Evolutionary conservation across 2,888 invertebrate species (phyloP).

Genomic region (Polylopha cassiicola): DNA sequence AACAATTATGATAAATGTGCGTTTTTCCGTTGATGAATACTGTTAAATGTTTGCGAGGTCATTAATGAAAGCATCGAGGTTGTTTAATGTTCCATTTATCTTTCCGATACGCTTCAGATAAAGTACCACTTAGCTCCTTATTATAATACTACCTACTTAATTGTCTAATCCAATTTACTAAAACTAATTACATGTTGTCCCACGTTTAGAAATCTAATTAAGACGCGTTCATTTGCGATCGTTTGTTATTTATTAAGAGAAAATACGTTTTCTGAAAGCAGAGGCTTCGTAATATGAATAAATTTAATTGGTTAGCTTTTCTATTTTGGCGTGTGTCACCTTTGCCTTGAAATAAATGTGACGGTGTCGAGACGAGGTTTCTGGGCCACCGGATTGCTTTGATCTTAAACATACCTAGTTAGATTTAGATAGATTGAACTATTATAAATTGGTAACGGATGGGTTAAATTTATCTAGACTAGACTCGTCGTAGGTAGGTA

Average conservation of each 20-base stretch:
- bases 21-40: constrained; percentile 8
- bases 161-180: constrained; percentile 4
- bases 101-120: not conserved
- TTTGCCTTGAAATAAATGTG: constrained; percentile 15
- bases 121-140: not conserved
- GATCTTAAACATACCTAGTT: too few species aligned
- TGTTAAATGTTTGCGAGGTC: constrained; percentile 7
- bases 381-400: too few species aligned
- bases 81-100: constrained; percentile 7
- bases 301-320: constrained; percentile 3
- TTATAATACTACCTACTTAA: constrained; percentile 4
- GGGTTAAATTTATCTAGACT: too few species aligned
- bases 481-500: too few species aligned
- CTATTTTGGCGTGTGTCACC: constrained; percentile 12
- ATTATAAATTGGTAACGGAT: too few species aligned
- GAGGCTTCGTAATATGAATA: not conserved
- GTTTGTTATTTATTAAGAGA: constrained; percentile 7
- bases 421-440: too few species aligned
- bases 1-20: constrained; percentile 8
- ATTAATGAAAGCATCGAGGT: constrained; percentile 3
- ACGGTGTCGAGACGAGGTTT: constrained; percentile 6
- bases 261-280: constrained; percentile 6
- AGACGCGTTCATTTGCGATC: too few species aligned
- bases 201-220: constrained; percentile 8
- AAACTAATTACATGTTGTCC: constrained; percentile 11